Evolutionary conservation across 1,140 invertebrate genomes (phyloP).

Genomic region (Ectropis grisescens): DNA sequence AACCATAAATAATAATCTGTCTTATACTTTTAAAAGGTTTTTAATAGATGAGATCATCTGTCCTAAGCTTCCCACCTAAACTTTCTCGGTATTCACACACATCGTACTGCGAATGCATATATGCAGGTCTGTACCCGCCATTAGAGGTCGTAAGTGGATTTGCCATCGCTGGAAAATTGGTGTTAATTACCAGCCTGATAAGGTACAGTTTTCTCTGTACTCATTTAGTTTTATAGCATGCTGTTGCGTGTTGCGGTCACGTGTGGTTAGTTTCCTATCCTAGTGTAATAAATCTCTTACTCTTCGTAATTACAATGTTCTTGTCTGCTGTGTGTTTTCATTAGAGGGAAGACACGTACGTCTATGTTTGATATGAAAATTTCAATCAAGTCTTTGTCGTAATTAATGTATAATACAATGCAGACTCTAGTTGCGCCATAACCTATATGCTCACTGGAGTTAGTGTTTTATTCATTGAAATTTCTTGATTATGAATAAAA

Average conservation of each 20-base stretch:
- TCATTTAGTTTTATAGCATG: conserved; percentile 26
- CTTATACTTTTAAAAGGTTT: too few relatives aligned
- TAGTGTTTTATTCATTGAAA: too few relatives aligned
- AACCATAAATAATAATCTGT: too few relatives aligned
- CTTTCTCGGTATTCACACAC: conserved; percentile 54
- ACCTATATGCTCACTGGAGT: too few relatives aligned
- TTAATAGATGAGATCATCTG: too few relatives aligned
- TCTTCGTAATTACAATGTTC: conserved; percentile 67
- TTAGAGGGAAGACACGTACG: conserved; percentile 35
- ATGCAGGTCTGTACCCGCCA: conserved; percentile 34
- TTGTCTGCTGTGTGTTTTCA: conserved; percentile 67
- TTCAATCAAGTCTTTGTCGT: too few relatives aligned
- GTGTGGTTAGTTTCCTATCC: conserved; percentile 65
- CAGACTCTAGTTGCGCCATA: conserved; percentile 10
- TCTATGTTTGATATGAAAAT: too few relatives aligned
- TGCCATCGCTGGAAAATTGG: conserved; percentile 27
- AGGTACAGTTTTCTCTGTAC: conserved; percentile 29
- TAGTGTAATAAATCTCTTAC: conserved; percentile 64
- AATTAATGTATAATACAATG: too few relatives aligned
- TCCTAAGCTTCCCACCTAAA: too few relatives aligned
- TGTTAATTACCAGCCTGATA: conserved; percentile 45
- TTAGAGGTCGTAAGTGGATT: conserved; percentile 27
- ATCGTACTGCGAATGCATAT: conserved; percentile 53
- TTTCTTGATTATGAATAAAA: too few relatives aligned
- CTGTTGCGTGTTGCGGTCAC: conserved; percentile 37